A percentile compares a stretch with the other conserved stretches of the same genome.
phyloP scores from a whole-genome alignment of 1,140 invertebrate genomes.

The Drosophila ercepeae region DNA sequence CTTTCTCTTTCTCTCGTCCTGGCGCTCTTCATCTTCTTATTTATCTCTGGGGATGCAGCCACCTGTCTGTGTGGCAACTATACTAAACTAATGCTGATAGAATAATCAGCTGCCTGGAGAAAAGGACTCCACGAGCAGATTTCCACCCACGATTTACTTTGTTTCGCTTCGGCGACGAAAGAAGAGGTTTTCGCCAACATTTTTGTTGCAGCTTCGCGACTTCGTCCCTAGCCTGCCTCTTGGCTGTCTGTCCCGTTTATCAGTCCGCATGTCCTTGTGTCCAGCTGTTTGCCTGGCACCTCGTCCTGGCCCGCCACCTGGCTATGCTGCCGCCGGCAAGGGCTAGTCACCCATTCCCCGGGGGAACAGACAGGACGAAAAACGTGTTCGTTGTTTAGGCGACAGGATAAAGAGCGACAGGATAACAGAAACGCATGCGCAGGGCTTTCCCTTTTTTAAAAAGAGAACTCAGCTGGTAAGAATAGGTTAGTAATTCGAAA shows the following conservation, averaged over 20 bases:
- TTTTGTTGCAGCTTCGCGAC: slow-evolving; percentile 38
- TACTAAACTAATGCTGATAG: slow-evolving; percentile 66
- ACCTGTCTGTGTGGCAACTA: slow-evolving; percentile 52
- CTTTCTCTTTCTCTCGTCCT: neutral
- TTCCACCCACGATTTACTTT: slow-evolving; percentile 60
- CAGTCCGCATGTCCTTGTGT: slow-evolving; percentile 6
- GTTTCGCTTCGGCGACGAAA: slow-evolving; percentile 47
- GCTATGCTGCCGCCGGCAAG: slow-evolving; percentile 62
- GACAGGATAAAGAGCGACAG: slow-evolving; percentile 4
- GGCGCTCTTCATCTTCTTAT: neutral
- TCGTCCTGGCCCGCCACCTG: neutral
- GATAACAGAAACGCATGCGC: slow-evolving; percentile 31
- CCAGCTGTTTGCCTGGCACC: slow-evolving; percentile 24
- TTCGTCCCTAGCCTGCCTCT: slow-evolving; percentile 12
- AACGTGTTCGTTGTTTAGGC: slow-evolving; percentile 42
- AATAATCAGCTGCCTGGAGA: slow-evolving; percentile 54
- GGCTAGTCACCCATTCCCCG: slow-evolving; percentile 50
- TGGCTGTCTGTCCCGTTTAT: slow-evolving; percentile 33
- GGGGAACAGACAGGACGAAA: slow-evolving; percentile 27
- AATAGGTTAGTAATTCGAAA: neutral
- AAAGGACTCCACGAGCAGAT: slow-evolving; percentile 33
- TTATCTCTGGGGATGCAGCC: slow-evolving; percentile 45
- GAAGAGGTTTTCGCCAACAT: slow-evolving; percentile 40
- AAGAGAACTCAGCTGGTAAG: slow-evolving; percentile 23
- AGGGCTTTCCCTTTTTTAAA: neutral